Evolutionary conservation across 2,888 invertebrate genomes (phyloP).

Genomic region (Colletes collaris): DNA sequence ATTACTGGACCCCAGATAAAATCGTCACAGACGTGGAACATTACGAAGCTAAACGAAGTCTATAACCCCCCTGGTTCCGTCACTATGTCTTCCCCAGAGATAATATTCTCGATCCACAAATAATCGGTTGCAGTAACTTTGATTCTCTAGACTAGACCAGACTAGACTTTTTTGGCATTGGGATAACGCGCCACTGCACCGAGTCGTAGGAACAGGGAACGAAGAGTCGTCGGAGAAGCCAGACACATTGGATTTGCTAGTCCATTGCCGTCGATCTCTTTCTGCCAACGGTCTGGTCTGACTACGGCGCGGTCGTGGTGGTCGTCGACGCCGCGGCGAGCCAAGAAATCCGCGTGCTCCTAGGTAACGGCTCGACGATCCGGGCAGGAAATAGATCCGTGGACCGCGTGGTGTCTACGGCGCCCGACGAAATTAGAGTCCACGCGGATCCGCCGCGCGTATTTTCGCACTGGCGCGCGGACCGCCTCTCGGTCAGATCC

Average conservation of each 20-base stretch:
- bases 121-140: too few species aligned
- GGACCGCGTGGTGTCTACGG: slow-evolving; percentile 82
- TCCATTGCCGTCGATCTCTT: slow-evolving; percentile 49
- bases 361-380: slow-evolving; percentile 64
- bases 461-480: slow-evolving; percentile 54
- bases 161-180: too few species aligned
- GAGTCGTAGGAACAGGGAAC: slow-evolving; percentile 9
- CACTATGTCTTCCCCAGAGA: too few species aligned
- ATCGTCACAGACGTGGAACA: too few species aligned
- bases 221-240: slow-evolving; percentile 40
- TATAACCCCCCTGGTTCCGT: too few species aligned
- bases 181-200: not conserved
- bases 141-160: too few species aligned
- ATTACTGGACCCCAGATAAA: too few species aligned
- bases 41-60: too few species aligned
- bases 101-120: too few species aligned
- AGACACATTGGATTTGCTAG: slow-evolving; percentile 62
- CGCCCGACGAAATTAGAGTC: slow-evolving; percentile 80
- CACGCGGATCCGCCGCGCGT: slow-evolving; percentile 76
- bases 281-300: slow-evolving; percentile 20
- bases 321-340: slow-evolving; percentile 38
- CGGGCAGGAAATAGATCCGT: slow-evolving; percentile 76
- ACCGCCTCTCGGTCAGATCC: slow-evolving; percentile 53
- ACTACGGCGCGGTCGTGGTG: slow-evolving; percentile 22
- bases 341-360: slow-evolving; percentile 68